These are phyloP conservation scores for Ammodytes marinus DNA, from an alignment of 2,113 vertebrate species.

Conservation along the genomic window DNA sequence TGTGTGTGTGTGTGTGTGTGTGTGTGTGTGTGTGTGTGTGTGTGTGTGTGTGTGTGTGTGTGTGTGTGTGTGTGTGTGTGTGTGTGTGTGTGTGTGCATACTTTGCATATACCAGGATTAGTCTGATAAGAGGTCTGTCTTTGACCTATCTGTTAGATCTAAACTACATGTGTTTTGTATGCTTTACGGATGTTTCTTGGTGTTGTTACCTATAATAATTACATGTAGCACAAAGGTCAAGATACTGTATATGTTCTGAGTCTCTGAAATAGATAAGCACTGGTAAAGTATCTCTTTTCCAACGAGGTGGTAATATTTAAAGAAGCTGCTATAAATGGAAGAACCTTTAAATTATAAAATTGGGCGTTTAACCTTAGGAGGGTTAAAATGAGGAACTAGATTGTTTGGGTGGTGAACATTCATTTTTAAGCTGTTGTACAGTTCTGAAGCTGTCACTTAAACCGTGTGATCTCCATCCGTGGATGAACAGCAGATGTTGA, in stretches of 20 bases:
- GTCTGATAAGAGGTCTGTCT: neutral
- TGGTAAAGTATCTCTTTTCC: neutral
- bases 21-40: too few species aligned
- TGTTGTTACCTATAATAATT: neutral
- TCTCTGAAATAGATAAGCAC: neutral
- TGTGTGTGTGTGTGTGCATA: neutral
- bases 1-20: too few species aligned
- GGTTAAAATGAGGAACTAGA: neutral
- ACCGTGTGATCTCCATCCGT: neutral
- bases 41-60: too few species aligned
- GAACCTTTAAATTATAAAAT: neutral
- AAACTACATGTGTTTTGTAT: neutral
- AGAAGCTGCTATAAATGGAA: neutral
- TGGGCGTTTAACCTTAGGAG: neutral
- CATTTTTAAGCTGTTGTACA: neutral
- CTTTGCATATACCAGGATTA: neutral
- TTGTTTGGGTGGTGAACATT: neutral
- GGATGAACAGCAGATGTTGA: neutral
- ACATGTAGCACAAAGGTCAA: neutral
- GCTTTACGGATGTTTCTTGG: neutral
- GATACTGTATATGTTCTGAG: too few species aligned
- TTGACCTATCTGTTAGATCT: neutral
- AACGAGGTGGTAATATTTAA: neutral
- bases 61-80: neutral
- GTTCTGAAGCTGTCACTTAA: neutral